These are phyloP conservation scores for Podargus strigoides DNA, from an alignment of 2,797 vertebrate species.

Conservation along the genomic window DNA sequence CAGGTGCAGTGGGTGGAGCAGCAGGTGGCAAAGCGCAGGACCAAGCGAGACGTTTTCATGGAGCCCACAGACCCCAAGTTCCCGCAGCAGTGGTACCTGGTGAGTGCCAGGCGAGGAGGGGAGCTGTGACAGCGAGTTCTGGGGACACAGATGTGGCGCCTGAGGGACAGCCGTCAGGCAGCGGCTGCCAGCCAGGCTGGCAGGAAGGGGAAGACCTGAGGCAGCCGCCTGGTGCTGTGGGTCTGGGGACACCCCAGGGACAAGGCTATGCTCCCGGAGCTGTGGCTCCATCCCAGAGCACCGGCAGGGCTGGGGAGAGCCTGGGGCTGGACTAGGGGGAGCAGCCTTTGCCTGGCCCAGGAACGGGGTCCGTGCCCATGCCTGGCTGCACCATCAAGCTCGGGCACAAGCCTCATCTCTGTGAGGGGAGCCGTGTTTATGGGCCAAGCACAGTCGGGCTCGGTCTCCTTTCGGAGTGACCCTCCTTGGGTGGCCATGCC, in stretches of 20 bases:
- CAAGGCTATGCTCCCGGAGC: fast-evolving
- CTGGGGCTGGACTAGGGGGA: background rate
- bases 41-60: conserved; percentile 84
- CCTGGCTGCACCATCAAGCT: background rate
- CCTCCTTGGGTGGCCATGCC: background rate
- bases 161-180: fast-evolving
- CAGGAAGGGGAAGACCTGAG: background rate
- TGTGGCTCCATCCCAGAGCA: background rate
- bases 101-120: conserved; percentile 53
- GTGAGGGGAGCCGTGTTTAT: fast-evolving
- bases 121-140: fast-evolving
- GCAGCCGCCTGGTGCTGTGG: background rate
- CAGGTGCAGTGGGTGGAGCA: conserved; percentile 94
- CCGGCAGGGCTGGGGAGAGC: background rate
- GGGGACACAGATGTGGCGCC: fast-evolving
- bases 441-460: background rate
- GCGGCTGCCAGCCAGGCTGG: background rate
- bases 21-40: conserved; percentile 87
- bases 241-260: background rate
- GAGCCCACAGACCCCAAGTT: conserved; percentile 92
- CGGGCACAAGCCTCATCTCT: background rate
- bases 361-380: fast-evolving
- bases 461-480: background rate
- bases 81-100: conserved; percentile 95
- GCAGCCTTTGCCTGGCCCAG: background rate